A percentile compares a stretch with the other conserved stretches of the same genome.
Evolutionary conservation across 2,113 vertebrate species (phyloP).

Genomic region (Chunga burmeisteri): DNA sequence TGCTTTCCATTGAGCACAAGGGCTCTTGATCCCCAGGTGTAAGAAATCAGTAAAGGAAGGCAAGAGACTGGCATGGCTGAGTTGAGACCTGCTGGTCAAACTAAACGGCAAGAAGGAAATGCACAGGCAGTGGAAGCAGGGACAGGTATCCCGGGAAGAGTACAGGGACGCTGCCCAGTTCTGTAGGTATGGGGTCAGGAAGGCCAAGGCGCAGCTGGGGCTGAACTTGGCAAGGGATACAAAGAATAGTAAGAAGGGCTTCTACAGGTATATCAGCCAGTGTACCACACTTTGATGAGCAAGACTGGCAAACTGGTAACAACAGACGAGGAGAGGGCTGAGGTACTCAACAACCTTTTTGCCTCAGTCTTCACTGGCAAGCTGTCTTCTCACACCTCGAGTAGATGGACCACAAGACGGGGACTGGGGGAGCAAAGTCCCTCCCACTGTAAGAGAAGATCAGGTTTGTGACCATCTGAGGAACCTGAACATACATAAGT

Average conservation of each 20-base stretch:
- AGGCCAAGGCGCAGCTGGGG: background rate
- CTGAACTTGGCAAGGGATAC: background rate
- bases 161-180: background rate
- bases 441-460: background rate
- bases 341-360: too few species aligned
- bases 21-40: background rate
- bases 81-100: background rate
- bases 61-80: background rate
- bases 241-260: background rate
- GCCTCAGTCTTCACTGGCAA: background rate
- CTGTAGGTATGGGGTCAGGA: background rate
- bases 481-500: too few species aligned
- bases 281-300: background rate
- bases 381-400: background rate
- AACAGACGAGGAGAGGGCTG: background rate
- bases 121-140: background rate
- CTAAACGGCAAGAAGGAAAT: background rate
- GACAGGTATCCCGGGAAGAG: background rate
- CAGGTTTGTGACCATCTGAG: too few species aligned
- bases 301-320: background rate
- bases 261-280: background rate
- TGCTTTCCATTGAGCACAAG: background rate
- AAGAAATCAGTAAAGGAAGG: background rate
- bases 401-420: background rate
- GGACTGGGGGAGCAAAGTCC: background rate